Base-by-base conservation (phyloP, 2,888 invertebrate genomes). In the Lochmaea capreae region DNA sequence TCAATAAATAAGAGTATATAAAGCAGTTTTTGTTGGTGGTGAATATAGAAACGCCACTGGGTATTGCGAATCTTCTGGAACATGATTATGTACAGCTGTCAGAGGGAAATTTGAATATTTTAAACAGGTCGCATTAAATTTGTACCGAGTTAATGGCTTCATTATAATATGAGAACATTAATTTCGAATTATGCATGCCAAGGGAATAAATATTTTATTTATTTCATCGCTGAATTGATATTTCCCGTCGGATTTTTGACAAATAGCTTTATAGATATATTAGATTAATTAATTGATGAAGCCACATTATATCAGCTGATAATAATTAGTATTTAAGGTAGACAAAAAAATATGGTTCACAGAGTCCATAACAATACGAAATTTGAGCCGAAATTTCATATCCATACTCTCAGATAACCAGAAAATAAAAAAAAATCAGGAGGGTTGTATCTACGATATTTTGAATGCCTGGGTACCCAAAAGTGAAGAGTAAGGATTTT, bases 41-140 rank as follows among this genome's bases (percentile, higher is more conserved):
- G 16, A 67, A 68, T 43, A 42, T 26, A 26, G 57, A 54, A 66
- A 67, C 70, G 67, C 63, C 74, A 65, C 59, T 71, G 71, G 14
- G 39, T 54, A 18, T 59, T 65, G 69, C 67, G 16, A 42, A 39
- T 57, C 43, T 10, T 54, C 16, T n/a, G 33, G 22, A 54, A 59
- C 52, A 49, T 67, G 65, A 63, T 39, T 65, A 65, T 69, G 39
- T 73, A 62, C 83, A 83, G 83, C 83, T 83, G 82, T 81, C 81
- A 77, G 77, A 76, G 80, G 75, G 74, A 82, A 81, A 82, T 83
- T 82, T 82, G 81, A 83, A 83, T 82, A 81, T 81, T 79, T 82
- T 79, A 83, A 82, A 78, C 80, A 83, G 82, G 82, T 83, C 81
- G 77, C 78, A 79, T 78, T 78, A 78, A 79, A 80, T 78, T 79